A percentile compares a stretch with the other conserved stretches of the same genome.
Conservation (phyloP, 2,113 vertebrate genomes). For the human (Homo sapiens) region GRCh38 chr3:62869501-62870000, state of each 20-base stretch:
- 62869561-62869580: background rate
- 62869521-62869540: background rate
- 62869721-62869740: background rate
- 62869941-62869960: background rate
- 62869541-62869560: background rate
- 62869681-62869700: background rate
- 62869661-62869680: background rate
- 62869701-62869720: background rate
- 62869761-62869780: background rate
- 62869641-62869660: background rate
- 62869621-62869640: background rate
- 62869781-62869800: background rate
- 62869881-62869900: background rate
- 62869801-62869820: background rate
- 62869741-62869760: background rate
- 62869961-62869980: slow-evolving; percentile 21
- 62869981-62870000: slow-evolving; percentile 64
- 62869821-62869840: background rate
- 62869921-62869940: slow-evolving; percentile 1
- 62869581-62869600: background rate
- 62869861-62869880: background rate
- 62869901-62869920: background rate
- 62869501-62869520: background rate
- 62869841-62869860: background rate
- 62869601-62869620: background rate